Conservation (phyloP, 2,888 invertebrate species). For the Euproctis similis region DNA sequence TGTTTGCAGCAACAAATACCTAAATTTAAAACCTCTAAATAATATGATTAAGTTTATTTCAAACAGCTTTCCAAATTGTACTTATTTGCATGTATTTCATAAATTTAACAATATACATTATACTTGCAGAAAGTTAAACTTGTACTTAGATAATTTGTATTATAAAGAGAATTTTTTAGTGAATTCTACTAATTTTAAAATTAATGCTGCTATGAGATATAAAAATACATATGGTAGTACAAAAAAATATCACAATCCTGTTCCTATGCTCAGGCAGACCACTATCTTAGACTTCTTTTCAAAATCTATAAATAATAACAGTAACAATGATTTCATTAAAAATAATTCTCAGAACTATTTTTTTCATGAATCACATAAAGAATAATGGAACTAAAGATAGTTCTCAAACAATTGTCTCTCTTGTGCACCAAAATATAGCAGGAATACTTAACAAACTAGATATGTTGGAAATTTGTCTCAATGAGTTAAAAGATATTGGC, state of each 20-base stretch:
- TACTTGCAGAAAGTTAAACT: no score
- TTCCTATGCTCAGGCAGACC: background rate
- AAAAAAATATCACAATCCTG: background rate
- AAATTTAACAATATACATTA: background rate
- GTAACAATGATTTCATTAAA: background rate
- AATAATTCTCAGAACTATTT: background rate
- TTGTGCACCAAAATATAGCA: slow-evolving; percentile 1
- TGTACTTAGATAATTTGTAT: no score
- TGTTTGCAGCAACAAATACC: background rate
- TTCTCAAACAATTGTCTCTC: no score
- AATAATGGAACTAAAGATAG: no score
- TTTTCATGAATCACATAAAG: background rate
- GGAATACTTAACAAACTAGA: background rate
- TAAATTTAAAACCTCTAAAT: background rate
- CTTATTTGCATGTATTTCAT: background rate
- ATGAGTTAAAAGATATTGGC: background rate
- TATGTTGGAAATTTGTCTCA: background rate
- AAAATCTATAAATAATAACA: background rate
- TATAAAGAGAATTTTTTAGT: no score
- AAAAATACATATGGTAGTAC: no score
- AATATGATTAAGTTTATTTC: background rate
- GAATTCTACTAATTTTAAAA: no score
- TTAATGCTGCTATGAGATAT: no score
- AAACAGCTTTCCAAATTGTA: background rate
- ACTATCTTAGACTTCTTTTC: background rate